These are phyloP conservation scores for Allenopithecus nigroviridis DNA, from an alignment of 2,797 vertebrate genomes.

Conservation along the genomic window DNA sequence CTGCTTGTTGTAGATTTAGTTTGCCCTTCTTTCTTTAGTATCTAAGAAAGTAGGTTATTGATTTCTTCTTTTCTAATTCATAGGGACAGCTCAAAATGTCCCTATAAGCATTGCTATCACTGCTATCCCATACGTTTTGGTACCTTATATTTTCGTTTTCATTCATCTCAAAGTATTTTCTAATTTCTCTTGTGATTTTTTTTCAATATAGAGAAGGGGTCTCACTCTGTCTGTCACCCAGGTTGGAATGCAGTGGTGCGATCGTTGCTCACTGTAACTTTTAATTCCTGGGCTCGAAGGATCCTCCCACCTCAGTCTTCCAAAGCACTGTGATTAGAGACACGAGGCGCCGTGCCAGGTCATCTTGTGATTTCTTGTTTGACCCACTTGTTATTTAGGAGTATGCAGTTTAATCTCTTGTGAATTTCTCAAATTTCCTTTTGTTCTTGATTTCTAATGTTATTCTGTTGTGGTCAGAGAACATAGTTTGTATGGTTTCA, in stretches of 20 bases:
- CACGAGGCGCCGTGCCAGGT: too few relatives aligned
- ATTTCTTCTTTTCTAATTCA: neutral
- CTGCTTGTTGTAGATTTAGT: neutral
- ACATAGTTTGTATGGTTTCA: neutral
- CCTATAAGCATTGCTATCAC: neutral
- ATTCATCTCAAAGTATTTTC: neutral
- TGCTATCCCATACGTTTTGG: neutral
- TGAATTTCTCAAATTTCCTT: neutral
- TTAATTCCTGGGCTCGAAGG: too few relatives aligned
- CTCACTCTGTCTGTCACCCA: too few relatives aligned
- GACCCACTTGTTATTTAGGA: neutral
- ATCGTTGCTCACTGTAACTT: too few relatives aligned
- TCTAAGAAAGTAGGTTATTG: neutral
- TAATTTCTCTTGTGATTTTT: neutral
- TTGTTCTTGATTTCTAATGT: constrained; percentile 1
- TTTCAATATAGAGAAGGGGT: too few relatives aligned
- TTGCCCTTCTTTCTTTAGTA: neutral
- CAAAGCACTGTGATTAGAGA: too few relatives aligned
- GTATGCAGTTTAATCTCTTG: neutral
- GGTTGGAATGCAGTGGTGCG: too few relatives aligned
- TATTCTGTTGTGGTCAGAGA: neutral
- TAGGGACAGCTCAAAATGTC: neutral
- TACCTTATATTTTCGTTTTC: neutral
- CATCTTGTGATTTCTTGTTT: neutral
- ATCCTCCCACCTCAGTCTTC: too few relatives aligned